Conservation (phyloP, 2,797 vertebrate species). For the Brachyrhaphis roseni region DNA sequence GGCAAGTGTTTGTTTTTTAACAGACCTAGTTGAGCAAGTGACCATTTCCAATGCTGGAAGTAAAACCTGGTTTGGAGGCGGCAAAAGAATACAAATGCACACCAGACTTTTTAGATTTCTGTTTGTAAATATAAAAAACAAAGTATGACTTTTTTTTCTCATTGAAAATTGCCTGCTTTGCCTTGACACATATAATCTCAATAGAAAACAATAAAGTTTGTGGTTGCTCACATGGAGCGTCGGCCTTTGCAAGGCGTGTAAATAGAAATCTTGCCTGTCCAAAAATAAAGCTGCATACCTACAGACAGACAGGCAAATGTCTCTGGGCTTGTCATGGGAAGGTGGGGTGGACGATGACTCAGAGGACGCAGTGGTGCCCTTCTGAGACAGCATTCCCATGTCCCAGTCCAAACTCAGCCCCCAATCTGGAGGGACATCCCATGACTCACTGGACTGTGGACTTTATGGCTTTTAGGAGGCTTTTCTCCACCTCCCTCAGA, state of each 20-base stretch:
- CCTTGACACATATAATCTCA: not conserved
- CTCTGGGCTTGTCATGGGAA: slow-evolving; percentile 41
- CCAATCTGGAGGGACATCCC: slow-evolving; percentile 51
- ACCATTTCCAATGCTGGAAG: not conserved
- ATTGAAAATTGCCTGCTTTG: not conserved
- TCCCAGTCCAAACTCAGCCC: slow-evolving; percentile 58
- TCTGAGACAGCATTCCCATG: slow-evolving; percentile 36
- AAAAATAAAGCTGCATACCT: not conserved
- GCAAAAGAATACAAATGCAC: not conserved
- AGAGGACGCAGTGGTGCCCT: slow-evolving; percentile 45
- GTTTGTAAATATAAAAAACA: not conserved
- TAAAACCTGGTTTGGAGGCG: not conserved
- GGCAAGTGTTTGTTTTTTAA: too few species aligned
- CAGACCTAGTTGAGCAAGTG: too few species aligned
- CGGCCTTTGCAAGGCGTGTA: not conserved
- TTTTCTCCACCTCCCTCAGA: slow-evolving; percentile 56
- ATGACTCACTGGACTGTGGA: slow-evolving; percentile 66
- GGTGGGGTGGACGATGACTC: slow-evolving; percentile 59
- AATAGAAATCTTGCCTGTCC: not conserved
- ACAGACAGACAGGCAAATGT: slow-evolving; percentile 23
- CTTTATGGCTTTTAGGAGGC: slow-evolving; percentile 45
- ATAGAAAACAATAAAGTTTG: not conserved
- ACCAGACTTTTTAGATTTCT: not conserved
- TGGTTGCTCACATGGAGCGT: not conserved
- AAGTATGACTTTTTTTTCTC: not conserved